Evolutionary conservation across 2,888 invertebrate genomes (phyloP).

Genomic region (Lamproptera curius): DNA sequence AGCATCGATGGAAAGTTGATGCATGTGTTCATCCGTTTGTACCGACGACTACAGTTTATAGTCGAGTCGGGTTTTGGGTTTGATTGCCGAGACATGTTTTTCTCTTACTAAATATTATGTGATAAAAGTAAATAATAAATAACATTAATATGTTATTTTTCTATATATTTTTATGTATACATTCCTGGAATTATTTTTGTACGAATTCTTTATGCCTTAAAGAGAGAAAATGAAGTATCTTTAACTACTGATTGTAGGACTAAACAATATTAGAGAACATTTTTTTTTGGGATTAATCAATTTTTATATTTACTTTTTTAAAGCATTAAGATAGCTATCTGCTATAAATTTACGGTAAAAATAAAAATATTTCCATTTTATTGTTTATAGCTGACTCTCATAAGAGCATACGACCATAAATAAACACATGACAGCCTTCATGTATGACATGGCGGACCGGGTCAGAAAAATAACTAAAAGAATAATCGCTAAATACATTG

Average conservation of each 20-base stretch:
- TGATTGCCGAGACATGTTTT: too few species aligned
- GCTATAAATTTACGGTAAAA: not conserved
- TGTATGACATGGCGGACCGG: constrained; percentile 4
- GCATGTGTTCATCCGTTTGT: not conserved
- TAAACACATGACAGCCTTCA: constrained; percentile 1
- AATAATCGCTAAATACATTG: constrained; percentile 12
- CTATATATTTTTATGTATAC: too few species aligned
- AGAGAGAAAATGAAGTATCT: not conserved
- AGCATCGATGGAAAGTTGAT: not conserved
- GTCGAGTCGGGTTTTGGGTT: too few species aligned
- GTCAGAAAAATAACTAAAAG: constrained; percentile 11
- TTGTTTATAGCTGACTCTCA: not conserved
- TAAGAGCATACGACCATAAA: not conserved
- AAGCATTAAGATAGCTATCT: not conserved
- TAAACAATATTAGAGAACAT: not conserved
- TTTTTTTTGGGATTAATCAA: not conserved
- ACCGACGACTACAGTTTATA: not conserved
- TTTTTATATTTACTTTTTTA: not conserved
- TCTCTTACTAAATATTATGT: too few species aligned
- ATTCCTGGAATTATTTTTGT: too few species aligned
- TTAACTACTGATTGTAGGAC: not conserved
- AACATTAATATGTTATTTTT: too few species aligned
- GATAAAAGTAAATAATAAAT: too few species aligned
- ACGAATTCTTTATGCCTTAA: not conserved
- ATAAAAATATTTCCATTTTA: not conserved